A percentile compares a stretch with the other conserved stretches of the same genome.
phyloP scores from a whole-genome alignment of 1,140 invertebrate species.

The Cyclina sinensis region DNA sequence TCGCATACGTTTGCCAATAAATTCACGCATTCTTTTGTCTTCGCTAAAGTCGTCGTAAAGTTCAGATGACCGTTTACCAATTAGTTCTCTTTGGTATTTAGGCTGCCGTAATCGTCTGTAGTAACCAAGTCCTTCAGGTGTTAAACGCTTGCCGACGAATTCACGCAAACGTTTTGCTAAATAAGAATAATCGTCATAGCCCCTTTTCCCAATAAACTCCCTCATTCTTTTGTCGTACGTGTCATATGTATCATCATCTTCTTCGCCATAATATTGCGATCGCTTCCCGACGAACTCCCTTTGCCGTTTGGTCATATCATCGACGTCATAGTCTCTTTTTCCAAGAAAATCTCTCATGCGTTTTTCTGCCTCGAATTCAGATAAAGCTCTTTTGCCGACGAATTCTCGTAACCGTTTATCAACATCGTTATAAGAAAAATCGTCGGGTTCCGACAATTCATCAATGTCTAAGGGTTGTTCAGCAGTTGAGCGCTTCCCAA shows the following conservation, averaged over 20 bases:
- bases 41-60: slow-evolving; percentile 23
- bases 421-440: background rate
- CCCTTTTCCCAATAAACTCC: slow-evolving; percentile 55
- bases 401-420: slow-evolving; percentile 56
- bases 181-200: slow-evolving; percentile 32
- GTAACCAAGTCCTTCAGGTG: slow-evolving; percentile 19
- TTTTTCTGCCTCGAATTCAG: slow-evolving; percentile 42
- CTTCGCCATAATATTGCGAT: slow-evolving; percentile 1
- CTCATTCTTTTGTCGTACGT: slow-evolving; percentile 53
- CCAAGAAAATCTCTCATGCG: slow-evolving; percentile 54
- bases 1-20: slow-evolving; percentile 51
- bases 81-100: slow-evolving; percentile 53
- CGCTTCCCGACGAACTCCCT: slow-evolving; percentile 25
- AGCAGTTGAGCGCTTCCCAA: slow-evolving; percentile 41
- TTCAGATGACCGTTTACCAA: slow-evolving; percentile 42
- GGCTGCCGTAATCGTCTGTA: slow-evolving; percentile 43
- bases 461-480: slow-evolving; percentile 10
- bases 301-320: slow-evolving; percentile 13
- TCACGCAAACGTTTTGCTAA: slow-evolving; percentile 56
- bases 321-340: slow-evolving; percentile 26
- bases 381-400: slow-evolving; percentile 19
- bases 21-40: slow-evolving; percentile 60
- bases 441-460: slow-evolving; percentile 4
- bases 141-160: slow-evolving; percentile 59
- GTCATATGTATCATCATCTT: background rate